Base-by-base conservation (phyloP, 2,113 vertebrate genomes). In the Noturus placidus region DNA sequence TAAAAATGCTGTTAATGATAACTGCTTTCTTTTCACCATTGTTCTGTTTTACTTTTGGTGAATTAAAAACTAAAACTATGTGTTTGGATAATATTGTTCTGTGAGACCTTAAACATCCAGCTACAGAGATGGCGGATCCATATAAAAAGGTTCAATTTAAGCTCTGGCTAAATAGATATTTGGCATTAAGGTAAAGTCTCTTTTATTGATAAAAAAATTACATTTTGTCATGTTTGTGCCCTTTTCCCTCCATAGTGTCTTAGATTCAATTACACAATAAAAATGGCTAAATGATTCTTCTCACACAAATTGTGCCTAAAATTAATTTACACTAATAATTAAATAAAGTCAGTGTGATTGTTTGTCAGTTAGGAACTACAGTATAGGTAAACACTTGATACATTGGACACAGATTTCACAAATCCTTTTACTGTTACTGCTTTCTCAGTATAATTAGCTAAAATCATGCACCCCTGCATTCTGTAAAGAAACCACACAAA, bases 401-500 rank as follows among this genome's bases (percentile, higher is more conserved):
- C 61, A 30, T 2, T n/a, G 38, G 38, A 69, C 38, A 20, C 42
- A 69, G 63, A 65, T 65, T 65, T 65, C 57, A 13, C 63, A 65
- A 33, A 42, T 38, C 19, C 70, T 35, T 33, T 69, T 35, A 17
- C 25, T 54, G 17, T 57, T 85, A 5, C 6, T 85, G 22, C 74
- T 59, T 14, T 79, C 15, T 57, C 33, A 74, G 69, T 74, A 74
- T 56, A 74, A 57, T 84, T 38, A 74, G 30, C 85, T 80, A 79
- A 35, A 67, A 54, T n/a, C n/a, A 67, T 35, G 17, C 4, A 67
- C 13, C 22, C 20, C 54, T 38, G 54, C 19, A 59, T 81, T 81
- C 54, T 59, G 79, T 81, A 81, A 81, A 54, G 13, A 33, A 83
- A 52, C 4, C 9, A 57, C 17, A 80, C 9, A 30, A 10, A 57